Evolutionary conservation across 2,113 vertebrate genomes (phyloP).

Genomic region (Emydocephalus ijimae): DNA sequence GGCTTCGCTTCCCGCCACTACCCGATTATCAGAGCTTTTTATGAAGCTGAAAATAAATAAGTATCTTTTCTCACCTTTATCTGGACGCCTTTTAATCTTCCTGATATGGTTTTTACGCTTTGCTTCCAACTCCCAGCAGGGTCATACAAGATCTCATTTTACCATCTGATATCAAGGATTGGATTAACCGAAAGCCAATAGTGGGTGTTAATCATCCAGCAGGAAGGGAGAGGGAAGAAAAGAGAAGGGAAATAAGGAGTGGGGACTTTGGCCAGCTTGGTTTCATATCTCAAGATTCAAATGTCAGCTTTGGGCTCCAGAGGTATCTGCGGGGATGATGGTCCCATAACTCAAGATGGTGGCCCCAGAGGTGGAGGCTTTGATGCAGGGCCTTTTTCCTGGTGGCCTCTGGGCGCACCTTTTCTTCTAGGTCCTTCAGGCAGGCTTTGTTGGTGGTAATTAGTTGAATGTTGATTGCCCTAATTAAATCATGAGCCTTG

Average conservation of each 20-base stretch:
- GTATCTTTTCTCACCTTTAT: constrained; percentile 50
- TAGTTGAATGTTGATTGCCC: not conserved
- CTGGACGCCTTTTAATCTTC: constrained; percentile 63
- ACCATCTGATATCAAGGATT: constrained; percentile 13
- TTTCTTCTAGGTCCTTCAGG: not conserved
- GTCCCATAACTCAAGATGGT: not conserved
- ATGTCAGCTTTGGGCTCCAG: not conserved
- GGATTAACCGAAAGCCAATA: constrained; percentile 6
- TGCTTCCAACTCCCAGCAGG: not conserved
- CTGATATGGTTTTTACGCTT: constrained; percentile 49
- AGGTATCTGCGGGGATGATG: not conserved
- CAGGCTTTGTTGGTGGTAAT: not conserved
- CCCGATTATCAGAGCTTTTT: not conserved
- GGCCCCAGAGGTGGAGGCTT: not conserved
- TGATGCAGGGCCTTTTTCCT: not conserved
- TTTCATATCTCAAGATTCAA: not conserved
- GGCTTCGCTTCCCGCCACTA: not conserved
- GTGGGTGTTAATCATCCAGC: not conserved
- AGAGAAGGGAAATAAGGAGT: not conserved
- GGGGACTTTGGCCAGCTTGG: not conserved
- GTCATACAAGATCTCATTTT: constrained; percentile 42
- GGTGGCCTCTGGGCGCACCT: not conserved
- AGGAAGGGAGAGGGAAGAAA: not conserved
- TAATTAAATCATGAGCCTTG: no score
- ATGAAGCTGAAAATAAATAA: constrained; percentile 42